Conservation (phyloP, 2,113 vertebrate genomes). For the Aythya baeri region DNA sequence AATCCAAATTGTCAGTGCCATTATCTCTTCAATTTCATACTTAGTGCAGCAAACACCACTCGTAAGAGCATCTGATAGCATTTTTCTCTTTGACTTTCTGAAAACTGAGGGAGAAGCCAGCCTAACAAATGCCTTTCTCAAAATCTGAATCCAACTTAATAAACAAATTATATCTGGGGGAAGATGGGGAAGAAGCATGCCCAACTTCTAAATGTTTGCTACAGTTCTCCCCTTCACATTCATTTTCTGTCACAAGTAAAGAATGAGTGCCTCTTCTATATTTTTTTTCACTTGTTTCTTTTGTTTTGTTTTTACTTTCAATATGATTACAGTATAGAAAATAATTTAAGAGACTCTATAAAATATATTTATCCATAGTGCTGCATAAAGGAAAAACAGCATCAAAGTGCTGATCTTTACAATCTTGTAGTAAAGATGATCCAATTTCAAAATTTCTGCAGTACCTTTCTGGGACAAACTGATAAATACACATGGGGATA, state of each 20-base stretch:
- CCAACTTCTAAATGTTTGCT: neutral
- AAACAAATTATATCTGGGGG: neutral
- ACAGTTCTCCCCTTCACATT: neutral
- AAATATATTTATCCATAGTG: neutral
- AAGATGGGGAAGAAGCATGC: neutral
- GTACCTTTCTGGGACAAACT: neutral
- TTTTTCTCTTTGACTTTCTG: neutral
- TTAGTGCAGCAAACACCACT: neutral
- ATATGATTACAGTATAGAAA: neutral
- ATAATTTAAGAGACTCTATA: neutral
- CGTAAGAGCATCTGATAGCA: neutral
- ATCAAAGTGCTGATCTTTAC: neutral
- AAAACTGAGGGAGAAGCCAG: neutral
- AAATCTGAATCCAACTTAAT: neutral
- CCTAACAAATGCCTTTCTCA: neutral
- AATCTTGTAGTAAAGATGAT: neutral
- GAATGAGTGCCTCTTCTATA: neutral
- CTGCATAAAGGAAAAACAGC: neutral
- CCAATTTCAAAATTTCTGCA: neutral
- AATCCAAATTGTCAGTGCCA: neutral
- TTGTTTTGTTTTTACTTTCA: neutral
- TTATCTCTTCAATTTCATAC: neutral
- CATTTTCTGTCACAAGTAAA: neutral
- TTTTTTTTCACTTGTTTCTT: neutral
- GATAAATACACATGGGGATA: neutral